Base-by-base conservation (phyloP, 2,888 invertebrate species). In the Caradrina kadenii region DNA sequence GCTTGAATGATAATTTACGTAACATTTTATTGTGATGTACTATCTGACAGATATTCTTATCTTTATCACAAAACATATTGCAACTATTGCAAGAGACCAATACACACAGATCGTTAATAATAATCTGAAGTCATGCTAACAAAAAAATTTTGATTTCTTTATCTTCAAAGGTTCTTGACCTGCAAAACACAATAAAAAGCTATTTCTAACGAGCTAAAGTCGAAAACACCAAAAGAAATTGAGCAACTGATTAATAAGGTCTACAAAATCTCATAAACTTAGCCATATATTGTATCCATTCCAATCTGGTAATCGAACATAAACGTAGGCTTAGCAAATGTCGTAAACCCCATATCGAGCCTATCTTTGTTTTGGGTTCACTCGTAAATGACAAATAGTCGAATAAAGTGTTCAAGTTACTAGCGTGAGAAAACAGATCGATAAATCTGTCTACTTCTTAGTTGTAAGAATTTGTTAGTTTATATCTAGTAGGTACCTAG, bases 341-440 rank as follows among this genome's bases (percentile, higher is more conserved):
- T 81, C 81, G 81, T 81, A 65, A 80, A 79, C 35, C 61, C 82
- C 69, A 62, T 82, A 76, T 82, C 63, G 48, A 53, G 63, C 10
- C 50, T 42, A 70, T 74, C 78, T 71, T 70, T 74, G 71, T 71
- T 68, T 74, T 55, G 53, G 65, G 53, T 62, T 62, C 63, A 74
- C 54, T 81, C 70, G 67, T 78, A 75, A 81, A 78, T 63, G 78
- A 81, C 74, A 65, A 66, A 70, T 48, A 65, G 54, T 56, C 69
- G 52, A 72, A 74, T 73, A 79, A 81, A 76, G 39, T 60, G 22
- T 54, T 48, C 59, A 61, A 81, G 52, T 79, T 80, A 75, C 48
- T 61, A 22, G 62, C 42, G 48, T 39, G 55, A 31, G 70, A 66
- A 55, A 55, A 84, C 66, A 66, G 76, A 69, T 66, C 80, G 31